Percentiles rank a stretch among this genome's conserved stretches.
These are phyloP conservation scores for Epinephelus lanceolatus DNA, from an alignment of 2,113 vertebrate genomes.

Conservation along the genomic window DNA sequence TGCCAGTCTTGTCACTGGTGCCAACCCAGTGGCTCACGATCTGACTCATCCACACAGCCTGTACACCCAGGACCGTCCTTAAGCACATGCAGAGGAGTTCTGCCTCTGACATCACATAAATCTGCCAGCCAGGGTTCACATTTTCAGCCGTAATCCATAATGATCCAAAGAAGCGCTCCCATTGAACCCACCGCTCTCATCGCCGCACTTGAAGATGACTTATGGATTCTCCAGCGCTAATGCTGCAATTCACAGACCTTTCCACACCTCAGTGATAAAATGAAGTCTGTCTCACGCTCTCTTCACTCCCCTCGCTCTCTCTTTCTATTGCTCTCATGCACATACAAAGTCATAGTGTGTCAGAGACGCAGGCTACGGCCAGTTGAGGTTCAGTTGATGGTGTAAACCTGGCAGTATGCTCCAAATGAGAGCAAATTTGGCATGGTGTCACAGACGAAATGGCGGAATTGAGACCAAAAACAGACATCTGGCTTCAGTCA, in stretches of 20 bases:
- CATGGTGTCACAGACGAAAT: not conserved
- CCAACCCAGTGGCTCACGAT: constrained; percentile 43
- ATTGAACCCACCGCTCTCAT: constrained; percentile 38
- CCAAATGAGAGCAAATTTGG: constrained; percentile 10
- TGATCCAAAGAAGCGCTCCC: constrained; percentile 32
- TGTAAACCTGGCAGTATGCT: not conserved
- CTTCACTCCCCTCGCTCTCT: constrained; percentile 14
- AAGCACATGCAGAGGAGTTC: constrained; percentile 24
- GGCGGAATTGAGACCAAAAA: constrained; percentile 1
- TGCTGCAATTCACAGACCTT: constrained; percentile 41
- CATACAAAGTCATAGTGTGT: constrained; percentile 16
- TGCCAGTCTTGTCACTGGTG: constrained; percentile 44
- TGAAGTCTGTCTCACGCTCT: constrained; percentile 29
- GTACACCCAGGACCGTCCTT: constrained; percentile 12
- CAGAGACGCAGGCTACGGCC: not conserved
- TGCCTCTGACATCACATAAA: constrained; percentile 26
- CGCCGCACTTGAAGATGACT: constrained; percentile 38
- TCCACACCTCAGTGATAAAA: constrained; percentile 61
- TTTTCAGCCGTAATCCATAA: constrained; percentile 53
- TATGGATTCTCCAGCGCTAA: constrained; percentile 46
- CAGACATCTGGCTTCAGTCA: not conserved
- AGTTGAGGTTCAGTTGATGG: constrained; percentile 2
- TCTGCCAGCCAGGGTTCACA: constrained; percentile 29
- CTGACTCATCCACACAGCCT: constrained; percentile 31
- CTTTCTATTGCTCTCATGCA: constrained; percentile 4